Conservation (phyloP, 2,113 vertebrate genomes). For the Erythrolamprus reginae region DNA sequence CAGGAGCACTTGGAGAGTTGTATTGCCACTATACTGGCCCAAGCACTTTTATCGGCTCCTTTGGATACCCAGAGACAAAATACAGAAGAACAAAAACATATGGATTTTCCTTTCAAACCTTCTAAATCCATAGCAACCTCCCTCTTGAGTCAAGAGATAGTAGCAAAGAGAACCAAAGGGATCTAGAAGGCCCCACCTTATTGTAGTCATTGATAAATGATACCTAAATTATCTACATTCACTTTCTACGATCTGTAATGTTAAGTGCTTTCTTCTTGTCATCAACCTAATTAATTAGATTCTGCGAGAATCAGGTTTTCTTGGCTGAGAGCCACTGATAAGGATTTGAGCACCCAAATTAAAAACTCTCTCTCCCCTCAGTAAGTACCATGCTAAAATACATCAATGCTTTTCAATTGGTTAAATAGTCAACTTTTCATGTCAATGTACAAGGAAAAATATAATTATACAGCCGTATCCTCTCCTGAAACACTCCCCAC, state of each 20-base stretch:
- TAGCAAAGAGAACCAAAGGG: background rate
- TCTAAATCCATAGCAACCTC: background rate
- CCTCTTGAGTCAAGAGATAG: background rate
- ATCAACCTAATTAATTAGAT: background rate
- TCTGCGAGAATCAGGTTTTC: background rate
- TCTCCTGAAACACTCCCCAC: background rate
- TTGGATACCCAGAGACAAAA: background rate
- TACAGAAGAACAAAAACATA: background rate
- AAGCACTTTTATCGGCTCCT: background rate
- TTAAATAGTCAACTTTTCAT: background rate
- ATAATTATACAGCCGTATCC: background rate
- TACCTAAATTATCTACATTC: background rate
- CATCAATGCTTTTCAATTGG: background rate
- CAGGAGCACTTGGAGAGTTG: background rate
- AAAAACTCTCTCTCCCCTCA: background rate
- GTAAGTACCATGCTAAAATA: background rate
- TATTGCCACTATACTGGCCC: background rate
- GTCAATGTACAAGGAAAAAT: background rate
- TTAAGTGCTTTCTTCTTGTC: background rate
- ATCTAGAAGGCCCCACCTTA: background rate
- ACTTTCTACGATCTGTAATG: background rate
- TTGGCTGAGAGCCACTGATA: background rate
- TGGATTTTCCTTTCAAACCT: background rate
- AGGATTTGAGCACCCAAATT: background rate
- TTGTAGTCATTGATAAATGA: background rate